Evolutionary conservation across 2,888 invertebrate species (phyloP).

Genomic region (Cataglyphis altisquamis): DNA sequence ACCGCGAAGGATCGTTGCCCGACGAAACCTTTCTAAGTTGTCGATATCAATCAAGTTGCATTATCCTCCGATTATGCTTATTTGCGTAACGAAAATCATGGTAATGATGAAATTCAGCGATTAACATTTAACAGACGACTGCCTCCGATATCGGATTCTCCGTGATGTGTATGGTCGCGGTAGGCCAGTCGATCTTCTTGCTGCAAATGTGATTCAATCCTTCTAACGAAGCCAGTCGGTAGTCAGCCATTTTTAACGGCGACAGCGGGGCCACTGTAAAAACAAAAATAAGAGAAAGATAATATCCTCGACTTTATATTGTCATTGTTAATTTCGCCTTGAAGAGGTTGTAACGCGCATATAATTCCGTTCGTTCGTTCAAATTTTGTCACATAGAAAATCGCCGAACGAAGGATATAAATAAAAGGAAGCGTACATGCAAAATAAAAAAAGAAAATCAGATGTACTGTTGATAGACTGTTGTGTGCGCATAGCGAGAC

Average conservation of each 20-base stretch:
- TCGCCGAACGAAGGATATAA: conserved; percentile 47
- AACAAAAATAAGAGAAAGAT: conserved; percentile 69
- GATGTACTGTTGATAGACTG: conserved; percentile 72
- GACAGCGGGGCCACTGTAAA: conserved; percentile 91
- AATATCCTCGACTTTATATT: conserved; percentile 54
- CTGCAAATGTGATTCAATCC: conserved; percentile 86
- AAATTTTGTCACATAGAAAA: conserved; percentile 37
- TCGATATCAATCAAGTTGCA: conserved; percentile 54
- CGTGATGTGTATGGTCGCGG: conserved; percentile 92
- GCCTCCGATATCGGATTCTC: conserved; percentile 93
- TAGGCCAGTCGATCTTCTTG: conserved; percentile 87
- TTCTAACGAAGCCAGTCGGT: conserved; percentile 89
- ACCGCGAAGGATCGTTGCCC: conserved; percentile 75
- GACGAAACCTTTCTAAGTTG: conserved; percentile 73
- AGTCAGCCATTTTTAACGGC: conserved; percentile 90
- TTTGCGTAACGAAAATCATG: conserved; percentile 68
- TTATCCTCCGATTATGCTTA: conserved; percentile 53
- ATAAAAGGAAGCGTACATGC: conserved; percentile 82
- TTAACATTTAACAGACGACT: conserved; percentile 89
- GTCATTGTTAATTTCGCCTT: conserved; percentile 57
- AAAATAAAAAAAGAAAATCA: conserved; percentile 77
- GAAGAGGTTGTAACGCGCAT: conserved; percentile 57
- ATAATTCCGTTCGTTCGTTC: conserved; percentile 26
- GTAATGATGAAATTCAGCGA: conserved; percentile 57
- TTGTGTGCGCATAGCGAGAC: conserved; percentile 79